Evolutionary conservation across 92 coral and sea anemone genomes (phyloP).

Genomic region (Chrysogorgia sp.): DNA sequence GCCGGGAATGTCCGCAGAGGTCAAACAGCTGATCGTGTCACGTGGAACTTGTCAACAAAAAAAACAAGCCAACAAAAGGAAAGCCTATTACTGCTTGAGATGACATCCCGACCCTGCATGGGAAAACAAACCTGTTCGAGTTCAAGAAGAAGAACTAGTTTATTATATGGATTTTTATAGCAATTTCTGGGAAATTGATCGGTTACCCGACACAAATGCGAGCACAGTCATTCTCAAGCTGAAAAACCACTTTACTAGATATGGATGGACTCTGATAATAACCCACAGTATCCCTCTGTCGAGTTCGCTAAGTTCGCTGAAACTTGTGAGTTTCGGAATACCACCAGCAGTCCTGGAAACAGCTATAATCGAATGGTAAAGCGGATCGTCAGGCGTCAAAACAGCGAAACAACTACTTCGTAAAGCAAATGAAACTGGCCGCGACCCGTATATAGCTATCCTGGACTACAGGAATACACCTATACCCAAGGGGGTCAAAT

Average conservation of each 20-base stretch:
- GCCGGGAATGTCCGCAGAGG: constrained; percentile 52
- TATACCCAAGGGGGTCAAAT: constrained; percentile 17
- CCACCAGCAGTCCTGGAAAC: constrained; percentile 26
- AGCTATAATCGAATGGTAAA: constrained; percentile 33
- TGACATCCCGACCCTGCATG: constrained; percentile 34
- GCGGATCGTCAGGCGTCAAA: constrained; percentile 47
- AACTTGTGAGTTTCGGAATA: constrained; percentile 21
- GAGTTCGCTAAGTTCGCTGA: constrained; percentile 26
- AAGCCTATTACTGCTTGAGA: constrained; percentile 34
- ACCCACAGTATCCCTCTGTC: constrained; percentile 30
- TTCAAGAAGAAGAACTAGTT: constrained; percentile 16
- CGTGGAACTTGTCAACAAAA: constrained; percentile 26
- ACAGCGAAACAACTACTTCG: constrained; percentile 31
- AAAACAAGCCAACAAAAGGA: constrained; percentile 42
- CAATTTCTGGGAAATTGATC: constrained; percentile 45
- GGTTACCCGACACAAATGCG: constrained; percentile 29
- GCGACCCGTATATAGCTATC: constrained; percentile 20
- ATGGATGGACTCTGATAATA: constrained; percentile 37
- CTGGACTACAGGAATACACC: constrained; percentile 36
- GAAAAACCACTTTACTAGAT: constrained; percentile 34
- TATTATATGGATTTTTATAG: constrained; percentile 27
- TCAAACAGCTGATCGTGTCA: constrained; percentile 25
- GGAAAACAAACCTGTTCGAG: constrained; percentile 38
- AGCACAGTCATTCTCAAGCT: constrained; percentile 22
- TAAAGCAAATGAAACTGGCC: constrained; percentile 21